Percentiles rank a stretch among this genome's conserved stretches.
phyloP scores from a whole-genome alignment of 2,888 invertebrate species.

The Lasioglossum calceatum region DNA sequence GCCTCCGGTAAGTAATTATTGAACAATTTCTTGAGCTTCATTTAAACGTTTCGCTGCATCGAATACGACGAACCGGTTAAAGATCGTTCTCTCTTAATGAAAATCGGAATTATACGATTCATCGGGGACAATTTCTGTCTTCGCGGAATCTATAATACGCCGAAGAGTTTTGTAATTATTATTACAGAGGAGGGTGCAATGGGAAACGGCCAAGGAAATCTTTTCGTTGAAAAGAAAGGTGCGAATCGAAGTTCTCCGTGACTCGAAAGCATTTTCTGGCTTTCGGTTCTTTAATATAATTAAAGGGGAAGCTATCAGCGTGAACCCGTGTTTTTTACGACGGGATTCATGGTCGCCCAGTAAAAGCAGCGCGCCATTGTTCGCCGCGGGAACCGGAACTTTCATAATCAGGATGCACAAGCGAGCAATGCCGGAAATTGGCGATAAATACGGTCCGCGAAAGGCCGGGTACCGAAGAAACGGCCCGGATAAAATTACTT shows the following conservation, averaged over 20 bases:
- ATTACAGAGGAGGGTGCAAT: background rate
- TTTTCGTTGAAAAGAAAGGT: background rate
- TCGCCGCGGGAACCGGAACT: conserved; percentile 1
- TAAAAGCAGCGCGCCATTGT: background rate
- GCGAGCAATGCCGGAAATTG: conserved; percentile 17
- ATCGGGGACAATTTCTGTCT: background rate
- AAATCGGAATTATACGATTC: conserved; percentile 4
- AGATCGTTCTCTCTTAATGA: conserved; percentile 4
- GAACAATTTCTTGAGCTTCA: background rate
- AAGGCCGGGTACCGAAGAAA: conserved; percentile 11
- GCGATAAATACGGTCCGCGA: conserved; percentile 24
- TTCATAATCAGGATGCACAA: conserved; percentile 27
- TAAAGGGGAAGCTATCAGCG: conserved; percentile 7
- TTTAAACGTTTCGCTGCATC: background rate
- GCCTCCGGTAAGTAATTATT: background rate
- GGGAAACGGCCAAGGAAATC: background rate
- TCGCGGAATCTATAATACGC: background rate
- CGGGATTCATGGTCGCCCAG: background rate
- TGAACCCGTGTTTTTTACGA: conserved; percentile 11
- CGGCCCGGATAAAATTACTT: conserved; percentile 26
- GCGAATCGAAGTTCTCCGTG: background rate
- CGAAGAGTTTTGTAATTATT: background rate
- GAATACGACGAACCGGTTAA: background rate
- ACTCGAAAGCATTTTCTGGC: background rate
- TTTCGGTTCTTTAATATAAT: conserved; percentile 14